Conservation (phyloP, 2,113 vertebrate species). For the Planiliza haematocheilus region DNA sequence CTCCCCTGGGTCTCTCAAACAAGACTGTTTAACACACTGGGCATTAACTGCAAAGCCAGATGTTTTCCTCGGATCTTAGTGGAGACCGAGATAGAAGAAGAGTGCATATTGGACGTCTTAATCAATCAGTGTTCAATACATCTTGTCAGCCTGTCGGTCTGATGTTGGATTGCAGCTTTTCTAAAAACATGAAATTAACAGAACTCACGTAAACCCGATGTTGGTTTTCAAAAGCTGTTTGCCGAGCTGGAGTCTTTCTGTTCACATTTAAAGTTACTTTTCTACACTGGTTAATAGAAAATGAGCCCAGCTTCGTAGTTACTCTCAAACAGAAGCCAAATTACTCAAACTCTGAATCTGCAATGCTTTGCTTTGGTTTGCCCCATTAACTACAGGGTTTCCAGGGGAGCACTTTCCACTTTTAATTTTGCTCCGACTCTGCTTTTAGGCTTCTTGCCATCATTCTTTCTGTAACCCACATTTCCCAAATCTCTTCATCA, state of each 20-base stretch:
- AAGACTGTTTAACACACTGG: too few relatives aligned
- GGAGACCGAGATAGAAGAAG: background rate
- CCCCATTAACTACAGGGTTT: background rate
- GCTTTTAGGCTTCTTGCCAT: background rate
- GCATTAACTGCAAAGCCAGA: background rate
- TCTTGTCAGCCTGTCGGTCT: too few relatives aligned
- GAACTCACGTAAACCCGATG: background rate
- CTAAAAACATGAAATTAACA: background rate
- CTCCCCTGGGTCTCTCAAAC: too few relatives aligned
- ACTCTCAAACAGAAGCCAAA: background rate
- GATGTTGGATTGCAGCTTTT: too few relatives aligned
- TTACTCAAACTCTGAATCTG: background rate
- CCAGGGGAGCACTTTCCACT: background rate
- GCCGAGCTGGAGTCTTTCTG: background rate
- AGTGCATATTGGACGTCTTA: background rate
- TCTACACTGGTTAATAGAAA: background rate
- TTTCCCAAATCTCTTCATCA: background rate
- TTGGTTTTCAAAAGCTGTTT: too few relatives aligned
- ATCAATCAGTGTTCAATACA: too few relatives aligned
- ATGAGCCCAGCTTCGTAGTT: background rate
- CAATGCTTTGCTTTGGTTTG: too few relatives aligned
- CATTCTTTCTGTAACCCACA: background rate
- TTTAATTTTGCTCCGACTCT: too few relatives aligned
- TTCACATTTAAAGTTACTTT: background rate
- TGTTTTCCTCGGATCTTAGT: background rate